A percentile compares a stretch with the other conserved stretches of the same genome.
These are phyloP conservation scores for Pipistrellus pygmaeus DNA, from an alignment of 2,797 vertebrate genomes.

Conservation along the genomic window DNA sequence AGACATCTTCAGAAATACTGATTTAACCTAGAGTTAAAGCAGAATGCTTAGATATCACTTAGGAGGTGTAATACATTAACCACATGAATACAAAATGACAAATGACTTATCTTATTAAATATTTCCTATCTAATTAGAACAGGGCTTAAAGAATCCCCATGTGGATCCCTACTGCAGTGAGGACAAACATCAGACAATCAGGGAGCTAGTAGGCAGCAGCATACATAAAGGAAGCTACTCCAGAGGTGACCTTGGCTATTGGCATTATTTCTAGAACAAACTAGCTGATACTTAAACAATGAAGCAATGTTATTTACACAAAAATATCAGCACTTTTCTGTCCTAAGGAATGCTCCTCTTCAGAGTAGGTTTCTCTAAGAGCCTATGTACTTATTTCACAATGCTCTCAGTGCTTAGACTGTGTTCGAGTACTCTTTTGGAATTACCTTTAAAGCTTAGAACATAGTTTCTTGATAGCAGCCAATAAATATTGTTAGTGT, in stretches of 20 bases:
- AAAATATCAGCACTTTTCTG: background rate
- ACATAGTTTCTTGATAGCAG: background rate
- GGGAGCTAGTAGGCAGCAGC: background rate
- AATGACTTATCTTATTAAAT: background rate
- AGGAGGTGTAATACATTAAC: background rate
- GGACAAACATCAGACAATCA: background rate
- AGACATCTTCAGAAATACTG: background rate
- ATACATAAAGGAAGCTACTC: background rate
- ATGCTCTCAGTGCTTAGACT: background rate
- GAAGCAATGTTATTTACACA: background rate
- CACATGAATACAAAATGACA: background rate
- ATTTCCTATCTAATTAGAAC: background rate
- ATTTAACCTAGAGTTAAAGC: background rate
- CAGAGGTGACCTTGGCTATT: background rate
- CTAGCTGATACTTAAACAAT: background rate
- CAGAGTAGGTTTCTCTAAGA: background rate
- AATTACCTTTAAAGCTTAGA: background rate
- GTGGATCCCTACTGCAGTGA: background rate
- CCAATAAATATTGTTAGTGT: background rate
- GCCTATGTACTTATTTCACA: background rate
- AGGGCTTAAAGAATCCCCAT: background rate
- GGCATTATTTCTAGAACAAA: background rate
- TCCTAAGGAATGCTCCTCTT: background rate
- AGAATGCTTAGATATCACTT: background rate
- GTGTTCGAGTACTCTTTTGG: background rate